Conservation (phyloP, 1,140 invertebrate species). For the Lucilia sericata region DNA sequence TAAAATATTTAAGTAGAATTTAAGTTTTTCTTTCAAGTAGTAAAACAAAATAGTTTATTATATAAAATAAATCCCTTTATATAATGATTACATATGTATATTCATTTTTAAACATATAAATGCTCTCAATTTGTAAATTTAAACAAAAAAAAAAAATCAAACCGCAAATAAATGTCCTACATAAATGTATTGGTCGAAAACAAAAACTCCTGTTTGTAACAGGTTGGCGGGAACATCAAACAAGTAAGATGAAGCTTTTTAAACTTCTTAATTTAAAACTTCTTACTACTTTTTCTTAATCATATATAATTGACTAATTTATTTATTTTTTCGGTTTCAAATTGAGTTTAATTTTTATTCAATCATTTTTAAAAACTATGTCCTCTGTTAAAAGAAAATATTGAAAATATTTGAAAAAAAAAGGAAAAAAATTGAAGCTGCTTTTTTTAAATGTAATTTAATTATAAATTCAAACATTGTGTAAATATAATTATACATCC, state of each 20-base stretch:
- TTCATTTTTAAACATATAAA: constrained; percentile 2
- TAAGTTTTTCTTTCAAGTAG: constrained; percentile 2
- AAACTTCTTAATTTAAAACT: neutral
- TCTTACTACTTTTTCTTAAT: neutral
- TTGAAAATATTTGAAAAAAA: neutral
- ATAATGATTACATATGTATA: neutral
- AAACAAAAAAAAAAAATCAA: neutral
- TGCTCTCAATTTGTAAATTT: constrained; percentile 1
- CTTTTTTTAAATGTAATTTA: constrained; percentile 32
- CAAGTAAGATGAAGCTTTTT: constrained; percentile 73
- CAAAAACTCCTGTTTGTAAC: constrained; percentile 45
- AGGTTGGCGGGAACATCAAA: constrained; percentile 81
- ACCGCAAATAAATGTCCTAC: neutral
- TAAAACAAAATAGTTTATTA: neutral
- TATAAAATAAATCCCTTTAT: neutral
- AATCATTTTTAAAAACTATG: constrained; percentile 24
- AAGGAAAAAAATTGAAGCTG: constrained; percentile 3
- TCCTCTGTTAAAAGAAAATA: neutral
- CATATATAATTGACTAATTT: neutral
- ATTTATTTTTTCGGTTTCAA: neutral
- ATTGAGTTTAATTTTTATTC: neutral
- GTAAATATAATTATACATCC: neutral
- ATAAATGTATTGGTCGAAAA: neutral
- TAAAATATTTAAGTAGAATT: constrained; percentile 23
- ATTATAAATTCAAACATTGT: neutral